Conservation (phyloP, 1,140 invertebrate species). For the Drosophila suzukii region DNA sequence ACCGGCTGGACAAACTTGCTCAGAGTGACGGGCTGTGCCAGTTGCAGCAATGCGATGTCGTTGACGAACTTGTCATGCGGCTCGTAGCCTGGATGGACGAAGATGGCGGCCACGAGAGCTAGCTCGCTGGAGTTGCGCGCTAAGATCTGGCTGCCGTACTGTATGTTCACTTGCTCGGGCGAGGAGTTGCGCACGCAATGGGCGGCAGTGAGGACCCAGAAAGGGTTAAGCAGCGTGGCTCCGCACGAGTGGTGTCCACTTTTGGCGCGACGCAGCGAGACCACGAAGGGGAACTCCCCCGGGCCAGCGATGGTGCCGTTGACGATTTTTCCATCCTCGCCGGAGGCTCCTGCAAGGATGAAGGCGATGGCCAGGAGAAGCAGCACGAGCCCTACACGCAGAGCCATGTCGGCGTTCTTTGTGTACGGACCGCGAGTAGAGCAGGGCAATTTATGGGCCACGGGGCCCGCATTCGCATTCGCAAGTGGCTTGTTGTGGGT, state of each 20-base stretch:
- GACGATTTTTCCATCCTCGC: conserved; percentile 64
- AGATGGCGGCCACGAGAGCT: conserved; percentile 48
- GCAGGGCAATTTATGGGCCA: conserved; percentile 16
- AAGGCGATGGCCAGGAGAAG: background rate
- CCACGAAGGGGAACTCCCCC: conserved; percentile 70
- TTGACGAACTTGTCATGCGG: conserved; percentile 63
- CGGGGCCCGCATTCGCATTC: conserved; percentile 22
- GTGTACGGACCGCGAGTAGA: background rate
- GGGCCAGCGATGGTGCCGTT: conserved; percentile 62
- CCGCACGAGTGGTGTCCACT: conserved; percentile 78
- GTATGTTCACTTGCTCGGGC: conserved; percentile 52
- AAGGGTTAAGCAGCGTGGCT: conserved; percentile 68
- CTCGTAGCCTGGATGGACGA: conserved; percentile 73
- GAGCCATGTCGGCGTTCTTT: conserved; percentile 17
- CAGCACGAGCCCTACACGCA: conserved; percentile 1
- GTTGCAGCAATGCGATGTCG: conserved; percentile 69
- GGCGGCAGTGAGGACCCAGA: conserved; percentile 75
- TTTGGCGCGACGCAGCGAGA: conserved; percentile 65
- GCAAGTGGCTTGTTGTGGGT: background rate
- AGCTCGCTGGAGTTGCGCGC: conserved; percentile 55
- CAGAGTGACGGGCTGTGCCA: conserved; percentile 32
- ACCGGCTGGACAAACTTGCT: conserved; percentile 52
- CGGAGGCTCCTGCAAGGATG: background rate
- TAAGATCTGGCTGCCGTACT: conserved; percentile 64
- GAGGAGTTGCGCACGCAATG: conserved; percentile 61